Evolutionary conservation across 2,113 vertebrate genomes (phyloP).

Genomic region (Alligator mississippiensis): DNA sequence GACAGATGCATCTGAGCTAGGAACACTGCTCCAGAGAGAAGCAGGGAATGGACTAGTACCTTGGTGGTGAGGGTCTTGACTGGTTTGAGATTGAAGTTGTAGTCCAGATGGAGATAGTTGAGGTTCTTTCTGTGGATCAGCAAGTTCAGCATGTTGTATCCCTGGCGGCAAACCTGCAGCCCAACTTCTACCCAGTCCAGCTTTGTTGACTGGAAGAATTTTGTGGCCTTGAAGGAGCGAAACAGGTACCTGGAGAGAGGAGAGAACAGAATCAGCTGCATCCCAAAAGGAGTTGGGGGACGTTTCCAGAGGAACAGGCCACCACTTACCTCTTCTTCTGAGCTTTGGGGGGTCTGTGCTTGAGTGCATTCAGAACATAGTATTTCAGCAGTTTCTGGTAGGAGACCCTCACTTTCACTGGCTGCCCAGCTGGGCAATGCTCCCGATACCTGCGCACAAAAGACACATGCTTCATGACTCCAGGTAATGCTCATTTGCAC

Average conservation of each 20-base stretch:
- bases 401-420: constrained; percentile 97
- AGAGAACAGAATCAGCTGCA: background rate
- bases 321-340: constrained; percentile 93
- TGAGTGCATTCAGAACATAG: constrained; percentile 97
- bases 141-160: constrained; percentile 99
- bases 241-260: constrained; percentile 89
- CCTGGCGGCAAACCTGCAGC: constrained; percentile 96
- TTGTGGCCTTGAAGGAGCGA: constrained; percentile 98
- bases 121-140: constrained; percentile 99
- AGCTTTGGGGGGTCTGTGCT: constrained; percentile 97
- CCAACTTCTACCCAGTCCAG: constrained; percentile 99
- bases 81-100: constrained; percentile 98
- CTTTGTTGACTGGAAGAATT: constrained; percentile 99
- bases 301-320: background rate
- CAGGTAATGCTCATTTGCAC: background rate
- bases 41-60: constrained; percentile 69
- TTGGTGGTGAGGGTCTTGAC: constrained; percentile 99
- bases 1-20: background rate
- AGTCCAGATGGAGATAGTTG: constrained; percentile 98
- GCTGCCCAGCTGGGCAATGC: constrained; percentile 97
- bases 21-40: background rate
- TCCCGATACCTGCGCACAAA: constrained; percentile 90
- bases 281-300: background rate
- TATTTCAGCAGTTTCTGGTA: constrained; percentile 99
- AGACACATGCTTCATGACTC: background rate